phyloP scores from a whole-genome alignment of 2,888 invertebrate species.

The Agriotes lineatus region DNA sequence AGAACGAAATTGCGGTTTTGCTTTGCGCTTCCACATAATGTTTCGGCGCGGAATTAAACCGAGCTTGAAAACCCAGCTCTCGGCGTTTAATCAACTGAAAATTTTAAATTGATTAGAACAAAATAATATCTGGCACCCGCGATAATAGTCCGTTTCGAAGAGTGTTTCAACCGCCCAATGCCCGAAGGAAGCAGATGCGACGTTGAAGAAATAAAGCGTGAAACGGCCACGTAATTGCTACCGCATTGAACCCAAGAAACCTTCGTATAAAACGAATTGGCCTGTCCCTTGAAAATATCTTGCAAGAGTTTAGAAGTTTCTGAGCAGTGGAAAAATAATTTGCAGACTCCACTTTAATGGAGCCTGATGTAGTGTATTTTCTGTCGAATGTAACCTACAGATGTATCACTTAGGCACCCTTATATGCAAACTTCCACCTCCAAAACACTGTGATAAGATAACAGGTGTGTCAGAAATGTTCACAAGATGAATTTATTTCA shows the following conservation, averaged over 20 bases:
- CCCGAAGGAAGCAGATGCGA: constrained; percentile 4
- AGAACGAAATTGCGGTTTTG: not conserved
- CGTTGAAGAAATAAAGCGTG: constrained; percentile 6
- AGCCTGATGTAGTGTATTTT: not conserved
- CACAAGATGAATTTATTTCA: no score
- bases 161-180: not conserved
- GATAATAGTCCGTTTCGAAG: not conserved
- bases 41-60: no score
- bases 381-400: not conserved
- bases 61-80: no score
- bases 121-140: not conserved
- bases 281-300: not conserved
- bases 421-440: no score
- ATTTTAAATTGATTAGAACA: not conserved
- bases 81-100: no score
- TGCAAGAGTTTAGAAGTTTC: not conserved
- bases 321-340: constrained; percentile 4
- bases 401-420: not conserved
- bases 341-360: not conserved
- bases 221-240: constrained; percentile 13
- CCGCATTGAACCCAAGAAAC: not conserved
- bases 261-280: not conserved
- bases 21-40: not conserved
- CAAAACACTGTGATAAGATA: no score
- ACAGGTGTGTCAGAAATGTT: no score